phyloP scores from a whole-genome alignment of 2,113 vertebrate genomes.

The Echinops telfairi region DNA sequence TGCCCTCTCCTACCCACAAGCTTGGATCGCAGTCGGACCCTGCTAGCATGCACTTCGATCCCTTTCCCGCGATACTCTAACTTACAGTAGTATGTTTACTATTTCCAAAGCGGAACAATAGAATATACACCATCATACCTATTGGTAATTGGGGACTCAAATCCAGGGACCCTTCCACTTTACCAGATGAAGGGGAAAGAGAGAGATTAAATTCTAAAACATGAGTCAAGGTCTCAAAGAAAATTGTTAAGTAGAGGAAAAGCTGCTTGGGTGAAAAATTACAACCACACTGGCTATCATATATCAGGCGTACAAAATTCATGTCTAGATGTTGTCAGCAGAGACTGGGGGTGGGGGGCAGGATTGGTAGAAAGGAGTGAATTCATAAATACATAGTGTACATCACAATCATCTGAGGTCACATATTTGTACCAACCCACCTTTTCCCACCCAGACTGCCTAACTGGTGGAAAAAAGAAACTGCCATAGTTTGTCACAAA shows the following conservation, averaged over 20 bases:
- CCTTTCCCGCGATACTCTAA: slow-evolving; percentile 11
- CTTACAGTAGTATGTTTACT: background rate
- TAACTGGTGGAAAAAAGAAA: slow-evolving; percentile 9
- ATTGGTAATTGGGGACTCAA: slow-evolving; percentile 23
- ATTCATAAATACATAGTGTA: background rate
- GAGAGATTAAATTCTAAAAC: slow-evolving; percentile 50
- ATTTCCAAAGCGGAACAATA: slow-evolving; percentile 41
- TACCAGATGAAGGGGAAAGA: slow-evolving; percentile 13
- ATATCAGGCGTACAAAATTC: slow-evolving; percentile 43
- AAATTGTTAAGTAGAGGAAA: slow-evolving; percentile 47
- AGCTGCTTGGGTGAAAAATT: slow-evolving; percentile 27
- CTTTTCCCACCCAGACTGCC: background rate
- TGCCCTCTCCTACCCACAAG: background rate
- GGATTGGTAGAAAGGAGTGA: background rate
- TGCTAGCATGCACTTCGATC: background rate
- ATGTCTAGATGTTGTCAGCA: background rate
- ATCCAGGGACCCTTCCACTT: background rate
- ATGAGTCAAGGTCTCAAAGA: slow-evolving; percentile 23
- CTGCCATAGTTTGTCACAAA: background rate
- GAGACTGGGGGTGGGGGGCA: background rate
- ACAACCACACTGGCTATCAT: background rate
- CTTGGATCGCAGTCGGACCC: background rate
- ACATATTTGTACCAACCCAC: background rate
- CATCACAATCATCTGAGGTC: background rate
- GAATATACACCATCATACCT: slow-evolving; percentile 26